phyloP scores from a whole-genome alignment of 1,140 invertebrate species.

The Lordiphosa stackelbergi region DNA sequence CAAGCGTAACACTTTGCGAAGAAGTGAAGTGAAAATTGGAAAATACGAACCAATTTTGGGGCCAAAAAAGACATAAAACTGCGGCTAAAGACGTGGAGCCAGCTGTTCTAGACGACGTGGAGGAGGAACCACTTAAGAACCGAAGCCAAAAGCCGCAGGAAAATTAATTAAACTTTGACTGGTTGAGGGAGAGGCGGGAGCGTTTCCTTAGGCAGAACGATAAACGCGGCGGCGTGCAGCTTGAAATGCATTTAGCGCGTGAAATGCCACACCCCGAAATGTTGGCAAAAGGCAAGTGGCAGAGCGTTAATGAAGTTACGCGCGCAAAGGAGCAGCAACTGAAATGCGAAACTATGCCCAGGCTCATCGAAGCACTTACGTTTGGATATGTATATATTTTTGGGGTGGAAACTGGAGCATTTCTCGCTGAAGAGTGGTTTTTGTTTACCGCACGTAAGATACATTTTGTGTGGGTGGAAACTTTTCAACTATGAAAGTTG shows the following conservation, averaged over 20 bases:
- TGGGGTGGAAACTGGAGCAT: too few species aligned
- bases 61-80: constrained; percentile 33
- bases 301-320: constrained; percentile 41
- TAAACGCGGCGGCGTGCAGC: constrained; percentile 6
- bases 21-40: constrained; percentile 30
- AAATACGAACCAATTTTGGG: constrained; percentile 32
- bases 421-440: too few species aligned
- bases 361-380: constrained; percentile 41
- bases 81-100: constrained; percentile 20
- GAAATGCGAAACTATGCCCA: constrained; percentile 44
- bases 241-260: constrained; percentile 40
- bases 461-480: too few species aligned
- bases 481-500: too few species aligned
- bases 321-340: constrained; percentile 4
- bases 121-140: constrained; percentile 39
- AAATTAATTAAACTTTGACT: constrained; percentile 50
- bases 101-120: background rate
- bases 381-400: constrained; percentile 2
- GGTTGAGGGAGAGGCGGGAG: background rate
- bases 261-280: constrained; percentile 32
- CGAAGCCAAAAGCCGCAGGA: constrained; percentile 47
- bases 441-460: too few species aligned
- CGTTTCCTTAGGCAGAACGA: background rate
- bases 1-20: background rate
- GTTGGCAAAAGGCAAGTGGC: constrained; percentile 6